phyloP scores from a whole-genome alignment of 2,888 invertebrate genomes.

The Tipula confusa region DNA sequence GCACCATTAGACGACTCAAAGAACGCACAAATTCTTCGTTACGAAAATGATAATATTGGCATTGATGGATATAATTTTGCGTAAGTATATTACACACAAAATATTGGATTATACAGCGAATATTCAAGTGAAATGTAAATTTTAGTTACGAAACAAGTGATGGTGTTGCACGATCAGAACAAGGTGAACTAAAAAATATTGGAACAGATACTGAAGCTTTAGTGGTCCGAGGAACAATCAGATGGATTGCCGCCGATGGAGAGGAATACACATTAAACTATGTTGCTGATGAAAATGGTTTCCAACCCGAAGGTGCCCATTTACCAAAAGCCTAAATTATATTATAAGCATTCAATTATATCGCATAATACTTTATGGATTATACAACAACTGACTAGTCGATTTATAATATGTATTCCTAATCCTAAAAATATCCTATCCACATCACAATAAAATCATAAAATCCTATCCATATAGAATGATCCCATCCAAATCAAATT shows the following conservation, averaged over 20 bases:
- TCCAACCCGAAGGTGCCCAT: conserved; percentile 51
- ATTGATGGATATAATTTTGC: conserved; percentile 60
- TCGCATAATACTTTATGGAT: not conserved
- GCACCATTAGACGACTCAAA: conserved; percentile 50
- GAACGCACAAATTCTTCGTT: conserved; percentile 54
- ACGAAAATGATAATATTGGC: conserved; percentile 55
- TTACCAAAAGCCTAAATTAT: conserved; percentile 41
- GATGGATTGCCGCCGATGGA: conserved; percentile 59
- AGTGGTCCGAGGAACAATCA: conserved; percentile 58
- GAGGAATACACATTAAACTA: conserved; percentile 54
- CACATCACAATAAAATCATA: not conserved
- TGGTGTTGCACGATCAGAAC: conserved; percentile 59
- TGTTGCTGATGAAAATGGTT: conserved; percentile 50
- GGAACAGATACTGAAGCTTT: conserved; percentile 63
- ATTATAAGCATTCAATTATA: not conserved
- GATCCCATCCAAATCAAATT: not conserved
- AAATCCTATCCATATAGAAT: not conserved
- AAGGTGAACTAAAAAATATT: conserved; percentile 57
- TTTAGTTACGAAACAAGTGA: conserved; percentile 62
- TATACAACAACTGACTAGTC: not conserved
- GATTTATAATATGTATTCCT: not conserved
- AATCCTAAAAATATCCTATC: not conserved
- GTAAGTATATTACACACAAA: conserved; percentile 51
- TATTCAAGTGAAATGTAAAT: conserved; percentile 29
- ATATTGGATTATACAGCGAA: not conserved